Evolutionary conservation across 2,888 invertebrate species (phyloP), one percentile per base, ranked within the genome.

Genomic region (Lasioglossum figueresi): DNA sequence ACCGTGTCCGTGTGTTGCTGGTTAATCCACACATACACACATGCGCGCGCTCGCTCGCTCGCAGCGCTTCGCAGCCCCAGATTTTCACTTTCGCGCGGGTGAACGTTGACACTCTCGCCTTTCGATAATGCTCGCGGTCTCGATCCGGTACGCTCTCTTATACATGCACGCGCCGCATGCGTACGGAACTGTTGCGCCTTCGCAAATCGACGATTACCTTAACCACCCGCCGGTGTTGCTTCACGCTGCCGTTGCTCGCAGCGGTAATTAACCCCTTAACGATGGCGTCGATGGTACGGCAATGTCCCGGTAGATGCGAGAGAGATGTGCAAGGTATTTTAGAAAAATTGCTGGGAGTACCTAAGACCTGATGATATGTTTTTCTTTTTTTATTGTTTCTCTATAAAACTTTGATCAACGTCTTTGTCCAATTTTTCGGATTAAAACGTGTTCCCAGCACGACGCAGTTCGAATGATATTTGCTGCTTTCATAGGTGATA

Each of bases 51-150:
- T 71, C 56, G 27, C 43, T 59, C 45, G 81, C 76, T 40, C 78
- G 76, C 79, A 27, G n/a, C 27, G 56, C 56, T 59, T 76, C 77
- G 84, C 80, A 81, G 80, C 82, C 83, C 89, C 89, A 88, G 90
- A 90, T 90, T 90, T 90, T 90, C 90, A 90, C 90, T 90, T 90
- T 90, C 90, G 86, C 90, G 87, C 89, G 86, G 89, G 89, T 85
- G 90, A 91, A 90, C 89, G 91, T 91, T 91, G 93, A 93, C 93
- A 93, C 92, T 92, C 92, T 92, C 92, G 89, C 91, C 90, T 88
- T 90, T 90, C 89, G 89, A 89, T 90, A 88, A 88, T 81, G 75
- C 68, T 66, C 78, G 73, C 79, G 76, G 84, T 78, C 88, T 79
- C 88, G 88, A 86, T 83, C 19, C 88, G 87, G 48, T 52, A 77